Evolutionary conservation across 1,140 invertebrate genomes (phyloP).

Genomic region (Heliconius eleuchia): DNA sequence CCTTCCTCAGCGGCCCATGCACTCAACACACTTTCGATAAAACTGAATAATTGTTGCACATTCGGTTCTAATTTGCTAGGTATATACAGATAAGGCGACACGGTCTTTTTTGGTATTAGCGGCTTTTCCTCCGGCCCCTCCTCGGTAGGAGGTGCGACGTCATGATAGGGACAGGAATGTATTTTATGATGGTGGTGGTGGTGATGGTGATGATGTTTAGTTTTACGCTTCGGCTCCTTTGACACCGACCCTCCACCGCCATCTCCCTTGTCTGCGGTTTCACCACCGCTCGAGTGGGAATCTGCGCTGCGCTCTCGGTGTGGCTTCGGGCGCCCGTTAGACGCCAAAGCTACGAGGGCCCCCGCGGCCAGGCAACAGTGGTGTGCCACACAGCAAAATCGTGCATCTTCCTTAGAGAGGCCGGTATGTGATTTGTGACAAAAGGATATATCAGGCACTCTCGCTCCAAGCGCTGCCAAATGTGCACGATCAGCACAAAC

Average conservation of each 20-base stretch:
- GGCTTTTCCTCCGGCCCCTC: slow-evolving; percentile 67
- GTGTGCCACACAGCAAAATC: slow-evolving; percentile 77
- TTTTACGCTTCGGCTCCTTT: slow-evolving; percentile 57
- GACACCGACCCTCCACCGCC: slow-evolving; percentile 51
- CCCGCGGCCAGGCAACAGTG: slow-evolving; percentile 77
- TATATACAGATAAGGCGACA: slow-evolving; percentile 78
- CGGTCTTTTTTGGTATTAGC: slow-evolving; percentile 69
- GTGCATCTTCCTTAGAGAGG: slow-evolving; percentile 66
- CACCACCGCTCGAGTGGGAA: slow-evolving; percentile 75
- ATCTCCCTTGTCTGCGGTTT: slow-evolving; percentile 69
- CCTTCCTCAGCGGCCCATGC: slow-evolving; percentile 87
- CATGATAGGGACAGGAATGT: slow-evolving; percentile 75
- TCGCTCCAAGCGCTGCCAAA: slow-evolving; percentile 72
- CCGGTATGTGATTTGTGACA: slow-evolving; percentile 77
- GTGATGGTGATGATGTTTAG: slow-evolving; percentile 70
- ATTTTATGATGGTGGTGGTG: slow-evolving; percentile 73
- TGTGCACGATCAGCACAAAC: slow-evolving; percentile 84
- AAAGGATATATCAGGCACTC: slow-evolving; percentile 77
- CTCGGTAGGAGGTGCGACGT: slow-evolving; percentile 65
- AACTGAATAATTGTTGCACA: slow-evolving; percentile 89
- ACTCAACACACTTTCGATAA: slow-evolving; percentile 86
- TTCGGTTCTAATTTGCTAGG: slow-evolving; percentile 84
- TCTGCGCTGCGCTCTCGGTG: slow-evolving; percentile 68
- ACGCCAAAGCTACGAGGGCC: slow-evolving; percentile 62
- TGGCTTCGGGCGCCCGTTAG: slow-evolving; percentile 61